Evolutionary conservation across 2,113 vertebrate genomes (phyloP), one percentile per base, ranked within the genome.

Genomic region (Saguinus midas): DNA sequence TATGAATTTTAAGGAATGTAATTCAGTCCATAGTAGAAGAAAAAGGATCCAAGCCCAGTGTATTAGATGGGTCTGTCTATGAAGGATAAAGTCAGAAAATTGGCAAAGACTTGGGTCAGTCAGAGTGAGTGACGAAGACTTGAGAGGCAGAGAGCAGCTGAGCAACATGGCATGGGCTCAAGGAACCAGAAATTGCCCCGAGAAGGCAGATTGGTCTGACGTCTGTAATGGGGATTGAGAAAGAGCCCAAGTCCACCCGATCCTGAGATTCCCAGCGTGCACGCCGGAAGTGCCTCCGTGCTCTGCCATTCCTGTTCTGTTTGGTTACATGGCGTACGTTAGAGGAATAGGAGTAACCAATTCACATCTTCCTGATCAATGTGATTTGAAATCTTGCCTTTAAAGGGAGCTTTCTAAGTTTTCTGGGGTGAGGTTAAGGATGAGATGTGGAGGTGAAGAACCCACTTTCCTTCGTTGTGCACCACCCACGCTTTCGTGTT

Each of bases 151-250:
- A 43, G 37, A 61, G 18, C 6, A 23, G 45, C 10, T 55, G 25
- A 25, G 37, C 13, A 27, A 50, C 72, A 27, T 13, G 45, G 23
- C 6, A 48, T 58, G 29, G 23, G 11, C 27, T 43, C 18, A 17
- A 76, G 48, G 75, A 13, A 25, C 14, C 12, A 35, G 70, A 16
- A 2, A 2, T 2, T 55, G 11, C 4, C 21, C 8, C 3, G 20
- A 14, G 68, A 32, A 29, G n/a, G 0, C 35, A 18, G 8, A 43
- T 45, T 8, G 27, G 29, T 21, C 23, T 40, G 29, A 7, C 0
- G 2, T 21, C 55, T 23, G 2, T 9, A 1, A 5, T 1, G 37
- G 11, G 1, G 2, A 25, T 12, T 14, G 21, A 43, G 5, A 27
- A 43, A 73, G 6, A 10, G 2, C 9, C 11, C 64, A 40, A 17